Conservation (phyloP, 2,888 invertebrate species). For the Cyrtodaria siliqua region DNA sequence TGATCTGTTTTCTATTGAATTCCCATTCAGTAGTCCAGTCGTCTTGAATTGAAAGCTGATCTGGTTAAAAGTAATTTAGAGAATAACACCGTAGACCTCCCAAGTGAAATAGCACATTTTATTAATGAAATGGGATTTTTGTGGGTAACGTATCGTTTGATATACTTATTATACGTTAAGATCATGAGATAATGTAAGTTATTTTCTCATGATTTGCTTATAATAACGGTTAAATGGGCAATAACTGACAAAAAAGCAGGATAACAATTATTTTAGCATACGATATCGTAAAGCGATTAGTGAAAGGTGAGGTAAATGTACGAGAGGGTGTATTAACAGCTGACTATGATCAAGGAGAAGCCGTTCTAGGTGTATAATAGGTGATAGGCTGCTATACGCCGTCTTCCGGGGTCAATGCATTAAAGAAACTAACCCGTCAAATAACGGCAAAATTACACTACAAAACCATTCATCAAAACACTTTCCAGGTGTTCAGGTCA, state of each 20-base stretch:
- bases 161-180: constrained; percentile 61
- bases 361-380: no score
- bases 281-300: neutral
- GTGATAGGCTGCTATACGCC: no score
- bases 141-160: constrained; percentile 50
- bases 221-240: constrained; percentile 41
- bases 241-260: constrained; percentile 35
- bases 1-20: constrained; percentile 26
- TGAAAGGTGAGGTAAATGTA: no score
- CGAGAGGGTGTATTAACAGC: no score
- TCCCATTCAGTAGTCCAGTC: constrained; percentile 7
- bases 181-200: constrained; percentile 54
- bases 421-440: no score
- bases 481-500: no score
- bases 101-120: constrained; percentile 56
- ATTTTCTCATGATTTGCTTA: constrained; percentile 55
- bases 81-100: constrained; percentile 45
- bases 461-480: no score
- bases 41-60: constrained; percentile 33
- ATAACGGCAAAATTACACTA: no score
- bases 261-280: constrained; percentile 34
- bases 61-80: constrained; percentile 50
- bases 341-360: no score
- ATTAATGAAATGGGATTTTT: constrained; percentile 61
- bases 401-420: no score